Evolutionary conservation across 1,140 invertebrate genomes (phyloP), one percentile per base, ranked within the genome.

Genomic region (Camponotus floridanus): DNA sequence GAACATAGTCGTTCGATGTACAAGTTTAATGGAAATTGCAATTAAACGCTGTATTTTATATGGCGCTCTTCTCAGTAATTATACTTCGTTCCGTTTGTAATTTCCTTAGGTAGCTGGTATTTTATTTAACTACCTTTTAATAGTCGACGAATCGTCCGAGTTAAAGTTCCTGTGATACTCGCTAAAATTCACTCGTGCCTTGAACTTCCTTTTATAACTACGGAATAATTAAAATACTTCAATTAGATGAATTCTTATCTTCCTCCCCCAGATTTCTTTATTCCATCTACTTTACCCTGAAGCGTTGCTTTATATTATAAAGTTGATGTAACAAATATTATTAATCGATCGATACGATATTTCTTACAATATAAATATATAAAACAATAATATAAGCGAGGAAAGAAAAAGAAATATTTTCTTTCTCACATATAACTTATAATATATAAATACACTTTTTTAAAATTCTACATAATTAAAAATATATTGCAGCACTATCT

Each of bases 221-320:
- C 76, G 87, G 74, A 88, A 89, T 89, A 89, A 89, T 89, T 89
- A 89, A 89, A 89, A 89, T 88, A 88, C 87, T 88, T 88, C 87
- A 81, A 89, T 89, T 89, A 89, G 76, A 83, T 61, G 79, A 83
- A 83, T 83, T 83, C 79, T 83, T 83, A 74, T 73, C 39, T 61
- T 18, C 26, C 26, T 18, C 48, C 48, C n/a, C 39, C 55, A 83
- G 79, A 83, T 83, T 83, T 83, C 68, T 74, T 83, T 80, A 18
- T 39, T 39, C 55, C 57, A 42, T n/a, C 57, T 33, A 26, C 9
- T 80, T 26, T 31, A 5, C 39, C 36, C 45, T 31, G 21, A 7
- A 31, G 70, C 68, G 48, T 42, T 21, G 21, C 55, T 62, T 73
- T 36, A 33, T 81, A 61, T 61, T 81, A 26, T 26, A 74, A 83